A percentile compares a stretch with the other conserved stretches of the same genome.
Evolutionary conservation across 2,888 invertebrate species (phyloP).

Genomic region (Chalcis sispes): DNA sequence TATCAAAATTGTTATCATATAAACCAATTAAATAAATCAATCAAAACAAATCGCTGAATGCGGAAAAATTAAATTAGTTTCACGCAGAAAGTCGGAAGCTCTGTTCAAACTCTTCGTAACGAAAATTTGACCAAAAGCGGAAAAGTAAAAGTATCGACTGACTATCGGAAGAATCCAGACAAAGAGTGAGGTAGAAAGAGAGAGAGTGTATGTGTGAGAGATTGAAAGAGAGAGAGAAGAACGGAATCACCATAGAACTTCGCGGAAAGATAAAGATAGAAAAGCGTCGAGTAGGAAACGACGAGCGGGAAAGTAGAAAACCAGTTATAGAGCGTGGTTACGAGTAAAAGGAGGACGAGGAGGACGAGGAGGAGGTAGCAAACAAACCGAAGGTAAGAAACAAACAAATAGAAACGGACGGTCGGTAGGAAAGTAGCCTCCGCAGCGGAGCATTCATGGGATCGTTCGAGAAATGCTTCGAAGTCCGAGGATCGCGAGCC

Average conservation of each 20-base stretch:
- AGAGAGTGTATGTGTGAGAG: constrained; percentile 3
- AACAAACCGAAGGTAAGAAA: neutral
- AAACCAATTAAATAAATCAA: neutral
- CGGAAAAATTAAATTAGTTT: constrained; percentile 37
- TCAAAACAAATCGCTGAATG: neutral
- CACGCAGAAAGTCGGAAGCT: neutral
- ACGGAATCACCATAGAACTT: too few relatives aligned
- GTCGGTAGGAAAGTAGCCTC: neutral
- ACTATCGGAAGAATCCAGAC: constrained; percentile 15
- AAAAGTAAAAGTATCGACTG: constrained; percentile 48
- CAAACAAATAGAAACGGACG: neutral
- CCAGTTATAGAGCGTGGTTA: neutral
- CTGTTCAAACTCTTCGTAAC: constrained; percentile 36
- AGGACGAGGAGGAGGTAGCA: neutral
- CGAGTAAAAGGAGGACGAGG: constrained; percentile 6
- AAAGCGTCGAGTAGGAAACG: neutral
- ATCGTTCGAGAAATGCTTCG: constrained; percentile 1
- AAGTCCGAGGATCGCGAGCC: neutral
- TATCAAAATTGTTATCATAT: too few relatives aligned
- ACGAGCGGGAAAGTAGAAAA: neutral
- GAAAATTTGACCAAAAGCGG: constrained; percentile 40
- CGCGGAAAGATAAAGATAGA: neutral
- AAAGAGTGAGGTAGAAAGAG: neutral
- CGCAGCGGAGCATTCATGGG: neutral
- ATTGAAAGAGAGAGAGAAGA: neutral